Evolutionary conservation across 2,797 vertebrate genomes (phyloP).

Genomic region (Natrix natrix): DNA sequence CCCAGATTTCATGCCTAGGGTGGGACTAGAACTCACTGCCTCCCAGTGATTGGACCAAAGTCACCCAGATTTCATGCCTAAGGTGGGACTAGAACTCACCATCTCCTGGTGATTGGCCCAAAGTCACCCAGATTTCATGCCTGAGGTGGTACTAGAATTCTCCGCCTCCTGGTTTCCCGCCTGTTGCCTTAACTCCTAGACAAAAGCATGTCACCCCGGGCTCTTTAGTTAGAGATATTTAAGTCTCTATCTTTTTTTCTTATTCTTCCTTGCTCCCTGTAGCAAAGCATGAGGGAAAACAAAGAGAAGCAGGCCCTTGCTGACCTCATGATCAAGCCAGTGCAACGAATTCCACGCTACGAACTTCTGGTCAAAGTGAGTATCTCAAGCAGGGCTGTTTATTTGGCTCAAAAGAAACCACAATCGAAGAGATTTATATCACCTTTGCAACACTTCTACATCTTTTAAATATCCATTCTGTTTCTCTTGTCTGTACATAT

Average conservation of each 20-base stretch:
- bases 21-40: fast-evolving
- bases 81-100: background rate
- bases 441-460: too few relatives aligned
- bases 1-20: too few relatives aligned
- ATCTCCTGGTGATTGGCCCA: background rate
- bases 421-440: too few relatives aligned
- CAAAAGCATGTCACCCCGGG: too few relatives aligned
- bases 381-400: fast-evolving
- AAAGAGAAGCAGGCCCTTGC: constrained; percentile 97
- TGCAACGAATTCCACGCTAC: constrained; percentile 95
- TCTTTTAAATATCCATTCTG: too few relatives aligned
- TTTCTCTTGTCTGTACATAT: too few relatives aligned
- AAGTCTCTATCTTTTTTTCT: background rate
- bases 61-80: background rate
- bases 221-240: background rate
- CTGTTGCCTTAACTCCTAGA: background rate
- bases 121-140: background rate
- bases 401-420: background rate
- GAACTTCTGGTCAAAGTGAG: constrained; percentile 95
- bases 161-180: background rate
- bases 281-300: constrained; percentile 99
- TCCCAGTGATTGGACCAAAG: background rate
- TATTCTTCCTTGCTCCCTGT: constrained; percentile 32
- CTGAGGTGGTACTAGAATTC: background rate
- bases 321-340: constrained; percentile 97